Evolutionary conservation across 1,140 invertebrate genomes (phyloP), one percentile per base, ranked within the genome.

Genomic region (Mesaphorura yosii): DNA sequence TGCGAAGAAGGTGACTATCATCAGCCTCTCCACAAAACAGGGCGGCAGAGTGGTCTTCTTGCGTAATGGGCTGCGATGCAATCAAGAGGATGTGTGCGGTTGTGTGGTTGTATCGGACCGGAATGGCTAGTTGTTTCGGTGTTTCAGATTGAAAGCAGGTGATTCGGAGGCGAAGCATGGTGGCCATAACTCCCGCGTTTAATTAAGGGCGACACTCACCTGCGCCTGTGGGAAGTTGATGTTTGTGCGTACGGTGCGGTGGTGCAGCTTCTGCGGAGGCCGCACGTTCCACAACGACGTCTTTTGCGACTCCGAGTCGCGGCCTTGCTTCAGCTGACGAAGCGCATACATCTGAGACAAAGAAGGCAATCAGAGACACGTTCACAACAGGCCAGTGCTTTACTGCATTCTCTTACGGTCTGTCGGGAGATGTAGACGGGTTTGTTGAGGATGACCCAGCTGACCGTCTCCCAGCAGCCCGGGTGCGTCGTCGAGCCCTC

Each of bases 401-500:
- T 17, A 23, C 20, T 34, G 48, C 41, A 38, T 20, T 31, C 23
- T 51, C 73, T 74, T 70, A 90, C 88, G 81, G 91, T 87, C 78
- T 91, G 85, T 69, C 87, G 87, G 42, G 86, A 90, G 67, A 92
- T 90, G 70, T 95, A 96, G 68, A 96, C 90, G 39, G 92, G 91
- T 71, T 91, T 93, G 72, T 96, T 96, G 64, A 93, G 76, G 59
- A 96, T 84, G 66, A 95, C 79, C 92, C 92, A 96, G 59, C 89
- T 93, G 68, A 88, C 86, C 23, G 87, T 90, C 70, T 91, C 87
- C 72, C 88, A 85, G 72, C 87, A 90, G 52, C 85, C 86, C 1
- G 92, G 92, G 71, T 88, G 88, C 38, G 91, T 96, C 17, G 88
- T 88, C 39, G 89, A 94, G 28, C 92, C 92, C 64, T 96, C 92